These are phyloP conservation scores for Agapostemon virescens DNA, from an alignment of 2,888 invertebrate species.

Conservation along the genomic window DNA sequence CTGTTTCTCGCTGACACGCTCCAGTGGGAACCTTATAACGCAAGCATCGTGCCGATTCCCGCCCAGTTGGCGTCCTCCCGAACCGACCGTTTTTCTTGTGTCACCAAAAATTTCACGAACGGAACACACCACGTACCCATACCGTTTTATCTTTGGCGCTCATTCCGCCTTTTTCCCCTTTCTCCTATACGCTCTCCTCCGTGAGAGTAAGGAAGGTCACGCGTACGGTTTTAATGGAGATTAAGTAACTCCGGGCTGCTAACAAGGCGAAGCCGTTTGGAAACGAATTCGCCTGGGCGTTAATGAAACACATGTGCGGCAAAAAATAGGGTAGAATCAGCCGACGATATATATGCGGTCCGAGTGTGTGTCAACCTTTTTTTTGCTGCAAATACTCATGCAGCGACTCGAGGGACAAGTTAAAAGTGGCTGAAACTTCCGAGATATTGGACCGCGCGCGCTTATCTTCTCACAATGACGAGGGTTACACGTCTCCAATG, in stretches of 20 bases:
- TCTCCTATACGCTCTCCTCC: constrained; percentile 21
- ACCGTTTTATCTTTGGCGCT: constrained; percentile 34
- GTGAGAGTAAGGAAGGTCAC: constrained; percentile 53
- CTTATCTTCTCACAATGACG: constrained; percentile 26
- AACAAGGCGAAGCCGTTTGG: constrained; percentile 50
- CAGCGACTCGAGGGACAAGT: constrained; percentile 35
- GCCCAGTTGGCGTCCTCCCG: constrained; percentile 11
- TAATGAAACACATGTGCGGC: constrained; percentile 53
- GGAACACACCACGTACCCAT: constrained; percentile 10
- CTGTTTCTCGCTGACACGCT: constrained; percentile 23
- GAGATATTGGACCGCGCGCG: constrained; percentile 41
- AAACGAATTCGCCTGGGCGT: constrained; percentile 53
- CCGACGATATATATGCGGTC: constrained; percentile 23
- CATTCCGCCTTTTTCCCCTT: constrained; percentile 25
- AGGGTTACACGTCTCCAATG: constrained; percentile 13
- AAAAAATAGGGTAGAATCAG: constrained; percentile 54
- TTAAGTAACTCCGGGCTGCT: constrained; percentile 50
- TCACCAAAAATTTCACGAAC: constrained; percentile 21
- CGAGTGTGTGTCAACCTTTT: constrained; percentile 27
- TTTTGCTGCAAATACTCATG: constrained; percentile 48
- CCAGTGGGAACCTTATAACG: constrained; percentile 16
- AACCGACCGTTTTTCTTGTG: not conserved
- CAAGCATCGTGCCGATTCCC: constrained; percentile 26
- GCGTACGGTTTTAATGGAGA: constrained; percentile 50
- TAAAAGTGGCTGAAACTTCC: constrained; percentile 50